phyloP scores from a whole-genome alignment of 2,797 vertebrate species.

The Melopsittacus undulatus region DNA sequence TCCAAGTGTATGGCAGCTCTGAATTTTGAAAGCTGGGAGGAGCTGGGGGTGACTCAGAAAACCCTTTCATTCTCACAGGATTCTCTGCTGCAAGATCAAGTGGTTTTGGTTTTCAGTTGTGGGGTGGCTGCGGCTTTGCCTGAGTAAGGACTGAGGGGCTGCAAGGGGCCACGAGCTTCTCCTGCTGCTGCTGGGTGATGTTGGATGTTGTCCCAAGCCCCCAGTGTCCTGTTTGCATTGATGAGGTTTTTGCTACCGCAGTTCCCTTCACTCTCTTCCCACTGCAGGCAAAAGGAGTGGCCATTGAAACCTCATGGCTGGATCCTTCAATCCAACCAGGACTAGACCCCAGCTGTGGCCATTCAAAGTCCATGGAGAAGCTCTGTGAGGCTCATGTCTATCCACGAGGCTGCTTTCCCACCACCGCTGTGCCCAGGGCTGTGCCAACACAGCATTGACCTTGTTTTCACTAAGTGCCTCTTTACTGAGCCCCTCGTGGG shows the following conservation, averaged over 20 bases:
- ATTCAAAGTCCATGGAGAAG: background rate
- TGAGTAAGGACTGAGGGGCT: background rate
- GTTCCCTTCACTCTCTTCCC: background rate
- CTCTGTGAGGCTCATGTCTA: background rate
- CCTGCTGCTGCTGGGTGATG: background rate
- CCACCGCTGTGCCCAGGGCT: background rate
- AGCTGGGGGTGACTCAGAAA: constrained; percentile 34
- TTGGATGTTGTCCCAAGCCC: background rate
- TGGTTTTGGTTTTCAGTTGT: background rate
- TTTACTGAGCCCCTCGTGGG: background rate
- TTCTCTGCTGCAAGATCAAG: background rate
- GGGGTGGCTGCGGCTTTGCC: background rate
- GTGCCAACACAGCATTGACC: background rate
- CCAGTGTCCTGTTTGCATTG: fast-evolving
- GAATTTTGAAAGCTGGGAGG: background rate
- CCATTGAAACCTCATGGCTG: background rate
- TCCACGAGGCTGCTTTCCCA: background rate
- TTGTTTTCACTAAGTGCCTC: background rate
- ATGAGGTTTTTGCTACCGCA: background rate
- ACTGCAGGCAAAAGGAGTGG: background rate
- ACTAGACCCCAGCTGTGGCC: no score
- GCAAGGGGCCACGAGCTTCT: background rate
- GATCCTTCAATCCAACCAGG: fast-evolving
- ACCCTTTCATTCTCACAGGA: background rate
- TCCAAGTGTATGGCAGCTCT: constrained; percentile 13